phyloP scores from a whole-genome alignment of 2,888 invertebrate genomes.

The Spodoptera exigua region DNA sequence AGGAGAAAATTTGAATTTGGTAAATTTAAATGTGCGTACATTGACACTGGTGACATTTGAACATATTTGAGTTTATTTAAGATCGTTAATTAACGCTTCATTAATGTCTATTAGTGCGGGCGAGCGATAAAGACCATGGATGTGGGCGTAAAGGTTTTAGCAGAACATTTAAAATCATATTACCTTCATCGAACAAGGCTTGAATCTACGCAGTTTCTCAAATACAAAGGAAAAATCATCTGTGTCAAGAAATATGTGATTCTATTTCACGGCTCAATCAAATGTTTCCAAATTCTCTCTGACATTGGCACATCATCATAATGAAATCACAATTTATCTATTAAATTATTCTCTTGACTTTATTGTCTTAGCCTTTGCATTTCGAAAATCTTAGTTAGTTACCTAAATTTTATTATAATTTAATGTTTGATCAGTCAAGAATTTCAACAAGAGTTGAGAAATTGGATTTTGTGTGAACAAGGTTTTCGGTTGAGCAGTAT shows the following conservation, averaged over 20 bases:
- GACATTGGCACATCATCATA: slow-evolving; percentile 40
- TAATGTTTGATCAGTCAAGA: slow-evolving; percentile 22
- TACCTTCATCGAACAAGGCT: slow-evolving; percentile 18
- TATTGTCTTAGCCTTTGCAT: slow-evolving; percentile 14
- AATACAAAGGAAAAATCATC: slow-evolving; percentile 27
- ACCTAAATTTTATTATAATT: too few relatives aligned
- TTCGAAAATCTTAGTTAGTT: slow-evolving; percentile 5
- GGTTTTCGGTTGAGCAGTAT: too few relatives aligned
- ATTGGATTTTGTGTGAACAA: background rate
- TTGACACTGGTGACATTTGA: slow-evolving; percentile 16
- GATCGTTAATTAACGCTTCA: slow-evolving; percentile 34
- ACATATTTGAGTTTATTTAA: slow-evolving; percentile 20
- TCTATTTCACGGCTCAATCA: slow-evolving; percentile 46
- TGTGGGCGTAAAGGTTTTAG: slow-evolving; percentile 21
- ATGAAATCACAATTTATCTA: slow-evolving; percentile 37
- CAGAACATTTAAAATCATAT: slow-evolving; percentile 30
- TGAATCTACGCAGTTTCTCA: slow-evolving; percentile 13
- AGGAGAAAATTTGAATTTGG: slow-evolving; percentile 9
- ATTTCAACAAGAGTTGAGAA: background rate
- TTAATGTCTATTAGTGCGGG: slow-evolving; percentile 30
- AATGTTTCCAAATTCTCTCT: slow-evolving; percentile 30
- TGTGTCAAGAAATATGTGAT: slow-evolving; percentile 36
- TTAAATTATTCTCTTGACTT: slow-evolving; percentile 39
- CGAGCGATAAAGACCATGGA: slow-evolving; percentile 17
- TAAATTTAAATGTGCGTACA: slow-evolving; percentile 1